A percentile compares a stretch with the other conserved stretches of the same genome.
Evolutionary conservation across 2,113 vertebrate genomes (phyloP).

Genomic region (Tricholaema leucomelas): DNA sequence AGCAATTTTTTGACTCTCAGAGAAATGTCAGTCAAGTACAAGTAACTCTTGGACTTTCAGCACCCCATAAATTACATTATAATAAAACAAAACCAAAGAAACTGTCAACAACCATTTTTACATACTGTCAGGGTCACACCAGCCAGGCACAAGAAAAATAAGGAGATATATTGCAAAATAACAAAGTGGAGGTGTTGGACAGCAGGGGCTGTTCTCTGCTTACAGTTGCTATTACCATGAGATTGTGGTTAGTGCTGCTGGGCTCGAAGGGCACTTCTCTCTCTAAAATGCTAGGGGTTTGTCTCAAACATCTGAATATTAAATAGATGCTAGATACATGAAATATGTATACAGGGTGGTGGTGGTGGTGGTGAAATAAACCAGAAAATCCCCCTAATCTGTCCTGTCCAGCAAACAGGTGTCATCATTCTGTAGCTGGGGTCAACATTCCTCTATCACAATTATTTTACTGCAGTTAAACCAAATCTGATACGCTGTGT

Average conservation of each 20-base stretch:
- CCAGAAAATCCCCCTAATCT: background rate
- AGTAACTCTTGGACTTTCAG: conserved; percentile 5
- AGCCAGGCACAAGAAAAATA: background rate
- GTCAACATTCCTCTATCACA: background rate
- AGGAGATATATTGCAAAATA: background rate
- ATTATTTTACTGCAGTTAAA: conserved; percentile 2
- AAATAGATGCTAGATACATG: background rate
- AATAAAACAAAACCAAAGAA: conserved; percentile 25
- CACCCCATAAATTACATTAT: conserved; percentile 19
- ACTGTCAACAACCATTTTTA: conserved; percentile 10
- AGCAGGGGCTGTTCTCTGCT: background rate
- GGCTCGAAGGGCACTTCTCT: background rate
- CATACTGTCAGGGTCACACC: background rate
- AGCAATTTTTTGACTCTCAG: conserved; percentile 12
- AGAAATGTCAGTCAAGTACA: conserved; percentile 19
- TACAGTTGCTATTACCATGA: background rate
- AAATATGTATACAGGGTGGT: background rate
- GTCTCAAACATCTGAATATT: background rate
- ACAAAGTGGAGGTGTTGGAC: background rate
- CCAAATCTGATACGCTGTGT: background rate
- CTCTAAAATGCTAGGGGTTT: background rate
- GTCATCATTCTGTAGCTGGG: background rate
- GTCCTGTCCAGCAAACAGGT: background rate
- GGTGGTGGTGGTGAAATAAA: background rate
- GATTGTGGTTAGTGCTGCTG: background rate